phyloP scores from a whole-genome alignment of 2,888 invertebrate genomes.

The Pristionchus arcanus region DNA sequence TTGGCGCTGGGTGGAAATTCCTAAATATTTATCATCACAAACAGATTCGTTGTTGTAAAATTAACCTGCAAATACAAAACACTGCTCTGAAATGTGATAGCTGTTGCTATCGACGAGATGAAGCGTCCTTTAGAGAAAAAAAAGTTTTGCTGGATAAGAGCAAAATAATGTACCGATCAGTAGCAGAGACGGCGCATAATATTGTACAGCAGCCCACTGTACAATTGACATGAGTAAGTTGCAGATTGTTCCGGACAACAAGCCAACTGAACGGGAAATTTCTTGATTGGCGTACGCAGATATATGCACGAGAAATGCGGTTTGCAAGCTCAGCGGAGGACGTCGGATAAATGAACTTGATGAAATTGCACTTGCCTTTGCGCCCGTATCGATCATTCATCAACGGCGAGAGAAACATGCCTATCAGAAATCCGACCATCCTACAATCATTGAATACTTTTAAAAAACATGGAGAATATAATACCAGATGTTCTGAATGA shows the following conservation, averaged over 20 bases:
- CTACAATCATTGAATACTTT: background rate
- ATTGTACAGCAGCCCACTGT: background rate
- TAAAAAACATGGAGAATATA: no score
- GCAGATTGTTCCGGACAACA: background rate
- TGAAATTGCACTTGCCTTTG: background rate
- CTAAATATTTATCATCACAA: background rate
- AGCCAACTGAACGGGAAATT: background rate
- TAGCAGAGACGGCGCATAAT: background rate
- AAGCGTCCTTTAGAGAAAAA: no score
- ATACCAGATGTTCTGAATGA: conserved; percentile 29
- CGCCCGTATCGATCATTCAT: background rate
- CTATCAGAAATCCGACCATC: conserved; percentile 18
- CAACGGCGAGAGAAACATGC: background rate
- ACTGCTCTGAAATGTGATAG: background rate
- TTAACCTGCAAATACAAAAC: conserved; percentile 19
- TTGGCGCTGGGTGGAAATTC: background rate
- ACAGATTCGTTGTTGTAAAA: no score
- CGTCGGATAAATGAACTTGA: no score
- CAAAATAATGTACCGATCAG: background rate
- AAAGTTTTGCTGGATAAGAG: no score
- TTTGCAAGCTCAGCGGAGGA: no score
- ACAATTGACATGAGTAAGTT: background rate
- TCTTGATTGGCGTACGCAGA: no score
- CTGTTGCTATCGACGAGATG: background rate
- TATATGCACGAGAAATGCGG: no score